Base-by-base conservation (phyloP, 2,888 invertebrate species). In the Pheosia gnoma region DNA sequence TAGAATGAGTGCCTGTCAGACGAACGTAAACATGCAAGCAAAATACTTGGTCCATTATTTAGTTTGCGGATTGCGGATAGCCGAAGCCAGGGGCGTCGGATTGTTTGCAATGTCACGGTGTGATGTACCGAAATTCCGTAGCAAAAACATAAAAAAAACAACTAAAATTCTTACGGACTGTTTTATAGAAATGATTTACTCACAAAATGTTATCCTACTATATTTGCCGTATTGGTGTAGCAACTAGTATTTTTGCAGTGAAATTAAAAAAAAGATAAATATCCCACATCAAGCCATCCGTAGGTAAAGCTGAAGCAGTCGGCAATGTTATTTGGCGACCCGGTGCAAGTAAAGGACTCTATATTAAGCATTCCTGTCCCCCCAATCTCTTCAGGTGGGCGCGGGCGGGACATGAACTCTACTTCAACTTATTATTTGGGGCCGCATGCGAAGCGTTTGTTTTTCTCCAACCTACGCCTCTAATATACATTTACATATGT, bases 341-440 rank as follows among this genome's bases (percentile, higher is more conserved):
- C 85, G 87, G 84, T 91, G 89, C 88, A 88, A 87, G 89, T 89
- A 90, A 91, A 90, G 88, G 90, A 88, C 87, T 88, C 86, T 91
- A 92, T 93, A 93, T 93, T 93, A 92, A 91, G 92, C 89, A 93
- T 93, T 93, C 91, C 90, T 87, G 86, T 86, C 83, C 86, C 82
- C 88, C 85, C 88, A 86, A 90, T 89, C 88, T 90, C 88, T 88
- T 86, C 90, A 91, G 91, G 91, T 90, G 90, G 88, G 86, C 76
- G 72, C 79, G 82, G 80, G 81, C 80, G 84, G 83, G 81, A 83
- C 87, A 87, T 88, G 87, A 86, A 88, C 87, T 90, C 86, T 80
- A 88, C 87, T 91, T 84, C 85, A 89, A 90, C 88, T 91, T 93
- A 93, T 92, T 93, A 91, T 91, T 91, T 90, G 85, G 87, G 82